Base-by-base conservation (phyloP, 2,113 vertebrate species). In the Harpagus bidentatus region DNA sequence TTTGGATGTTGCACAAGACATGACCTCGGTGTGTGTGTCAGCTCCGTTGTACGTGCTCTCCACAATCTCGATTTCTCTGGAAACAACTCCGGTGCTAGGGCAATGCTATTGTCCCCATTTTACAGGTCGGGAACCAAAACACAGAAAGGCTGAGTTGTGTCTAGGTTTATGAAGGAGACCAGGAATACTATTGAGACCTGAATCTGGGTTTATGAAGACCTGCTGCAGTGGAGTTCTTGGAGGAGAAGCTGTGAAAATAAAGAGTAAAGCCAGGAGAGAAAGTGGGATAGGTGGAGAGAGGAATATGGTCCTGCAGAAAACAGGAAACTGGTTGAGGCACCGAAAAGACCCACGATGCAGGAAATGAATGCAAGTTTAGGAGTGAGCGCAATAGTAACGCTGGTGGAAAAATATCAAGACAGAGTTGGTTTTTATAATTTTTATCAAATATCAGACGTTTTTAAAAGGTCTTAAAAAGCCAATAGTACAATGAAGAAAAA, bases 41-140 rank as follows among this genome's bases (percentile, higher is more conserved):
- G 22, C 11, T 47, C 13, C 0, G 0, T 13, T 38, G 18, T 23
- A 42, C 1, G 3, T 11, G 43, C 7, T 84, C 10, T 52, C 4
- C 36, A 65, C 9, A 43, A 1, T 16, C 38, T 59, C 25, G 11
- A 52, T 43, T 85, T 31, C 40, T 52, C 40, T 79, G 34, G 32
- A 36, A 86, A 48, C 16, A 59, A 1, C 9, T 2, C 25, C 50
- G 17, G 7, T 45, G 18, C 9, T 28, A 50, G 13, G 38, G 18
- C 19, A 80, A 8, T 6, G 2, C 25, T 71, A 2, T 16, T 70
- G 31, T 32, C 21, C 13, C 7, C 7, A 4, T 81, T 72, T 70
- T 62, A 15, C 6, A 38, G 19, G 2, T 31, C 0, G 2, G 16
- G 15, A 89, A 69, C 3, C 10, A 52, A 82, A 55, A 43, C 16